These are phyloP conservation scores for Larimichthys polyactis DNA, from an alignment of 2,113 vertebrate genomes.

Conservation along the genomic window DNA sequence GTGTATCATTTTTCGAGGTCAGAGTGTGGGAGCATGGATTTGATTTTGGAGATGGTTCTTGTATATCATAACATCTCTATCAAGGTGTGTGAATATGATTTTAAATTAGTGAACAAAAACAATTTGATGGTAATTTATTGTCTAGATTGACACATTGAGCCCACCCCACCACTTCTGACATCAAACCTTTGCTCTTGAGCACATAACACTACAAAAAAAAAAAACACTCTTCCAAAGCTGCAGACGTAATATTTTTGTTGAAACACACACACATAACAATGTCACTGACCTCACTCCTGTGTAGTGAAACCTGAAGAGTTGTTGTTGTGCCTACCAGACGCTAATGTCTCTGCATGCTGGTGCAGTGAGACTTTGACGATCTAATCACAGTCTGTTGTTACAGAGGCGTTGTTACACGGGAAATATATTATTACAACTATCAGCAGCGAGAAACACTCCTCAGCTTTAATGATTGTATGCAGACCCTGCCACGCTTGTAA, in stretches of 20 bases:
- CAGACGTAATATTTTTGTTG: not conserved
- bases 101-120: too few relatives aligned
- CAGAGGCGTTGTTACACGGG: constrained; percentile 17
- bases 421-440: constrained; percentile 48
- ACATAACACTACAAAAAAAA: not conserved
- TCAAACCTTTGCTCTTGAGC: not conserved
- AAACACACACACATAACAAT: not conserved
- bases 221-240: not conserved
- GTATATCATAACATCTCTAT: too few relatives aligned
- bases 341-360: constrained; percentile 17
- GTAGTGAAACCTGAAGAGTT: constrained; percentile 15
- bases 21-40: too few relatives aligned
- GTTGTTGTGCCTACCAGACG: constrained; percentile 18
- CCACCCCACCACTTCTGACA: not conserved
- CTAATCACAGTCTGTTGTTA: constrained; percentile 55
- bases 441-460: constrained; percentile 16
- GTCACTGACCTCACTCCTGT: not conserved
- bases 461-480: constrained; percentile 27
- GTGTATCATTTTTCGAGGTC: too few relatives aligned
- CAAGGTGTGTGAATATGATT: too few relatives aligned
- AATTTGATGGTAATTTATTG: not conserved
- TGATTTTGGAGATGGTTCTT: too few relatives aligned
- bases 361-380: constrained; percentile 30
- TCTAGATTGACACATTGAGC: not conserved
- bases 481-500: constrained; percentile 14